Evolutionary conservation across 2,113 vertebrate genomes (phyloP).

Genomic region (Urocynchramus pylzowi): DNA sequence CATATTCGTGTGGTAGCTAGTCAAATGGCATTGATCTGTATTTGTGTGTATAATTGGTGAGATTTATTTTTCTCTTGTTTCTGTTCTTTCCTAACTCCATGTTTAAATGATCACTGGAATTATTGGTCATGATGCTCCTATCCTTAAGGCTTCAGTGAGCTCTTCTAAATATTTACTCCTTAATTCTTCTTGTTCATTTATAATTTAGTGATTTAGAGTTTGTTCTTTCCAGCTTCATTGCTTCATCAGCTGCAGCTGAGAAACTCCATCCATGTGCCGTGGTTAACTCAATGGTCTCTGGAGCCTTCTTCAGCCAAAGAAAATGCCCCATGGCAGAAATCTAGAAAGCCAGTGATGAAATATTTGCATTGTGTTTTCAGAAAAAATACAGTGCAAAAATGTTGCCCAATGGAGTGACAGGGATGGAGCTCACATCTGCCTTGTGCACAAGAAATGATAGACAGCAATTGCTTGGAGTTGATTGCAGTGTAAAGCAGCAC

Average conservation of each 20-base stretch:
- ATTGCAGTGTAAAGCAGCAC: neutral
- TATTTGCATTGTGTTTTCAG: neutral
- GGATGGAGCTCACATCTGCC: neutral
- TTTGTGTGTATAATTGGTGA: neutral
- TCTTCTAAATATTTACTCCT: conserved; percentile 20
- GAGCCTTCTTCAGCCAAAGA: neutral
- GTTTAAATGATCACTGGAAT: neutral
- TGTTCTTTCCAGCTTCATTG: neutral
- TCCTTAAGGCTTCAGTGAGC: neutral
- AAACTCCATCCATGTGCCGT: neutral
- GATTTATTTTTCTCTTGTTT: conserved; percentile 4
- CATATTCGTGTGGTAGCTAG: neutral
- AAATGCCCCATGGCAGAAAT: neutral
- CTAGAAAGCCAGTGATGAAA: neutral
- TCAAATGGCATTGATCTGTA: neutral
- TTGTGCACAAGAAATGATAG: accelerated
- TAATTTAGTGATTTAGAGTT: neutral
- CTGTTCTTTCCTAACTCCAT: neutral
- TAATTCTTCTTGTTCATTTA: neutral
- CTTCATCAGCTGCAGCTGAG: neutral
- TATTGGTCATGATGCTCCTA: neutral
- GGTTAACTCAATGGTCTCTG: neutral
- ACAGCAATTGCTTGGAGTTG: neutral
- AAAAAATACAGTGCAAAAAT: neutral
- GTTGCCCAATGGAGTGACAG: neutral